Base-by-base conservation (phyloP, 2,113 vertebrate genomes). In the Phaethornis superciliosus region DNA sequence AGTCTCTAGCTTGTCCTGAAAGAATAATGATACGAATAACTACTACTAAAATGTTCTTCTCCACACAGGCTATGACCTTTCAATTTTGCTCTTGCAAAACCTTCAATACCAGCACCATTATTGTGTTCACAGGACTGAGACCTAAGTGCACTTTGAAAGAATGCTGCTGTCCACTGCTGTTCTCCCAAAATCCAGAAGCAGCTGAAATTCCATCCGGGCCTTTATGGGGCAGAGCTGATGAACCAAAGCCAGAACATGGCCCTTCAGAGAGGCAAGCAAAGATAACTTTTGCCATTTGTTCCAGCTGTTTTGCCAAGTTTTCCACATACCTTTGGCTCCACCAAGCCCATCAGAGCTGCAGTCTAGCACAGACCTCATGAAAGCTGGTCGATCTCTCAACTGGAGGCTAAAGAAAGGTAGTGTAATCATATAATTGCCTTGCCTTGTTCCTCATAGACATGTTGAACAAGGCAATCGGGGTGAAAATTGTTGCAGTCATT, bases 201-300 rank as follows among this genome's bases (percentile, higher is more conserved):
- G 82, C 54, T 91, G 88, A 91, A 96, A 96, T 88, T 97, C 68
- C 88, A 94, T 56, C 15, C 3, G 0, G 81, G 88, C 22, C 71
- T 67, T 91, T 70, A 75, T 21, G 52, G 17, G n/a, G 47, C 60
- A 91, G 72, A 85, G 56, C 28, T 83, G 68, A 83, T 1, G 3
- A 94, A 78, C 30, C 13, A n/a, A 64, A 90, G 76, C 44, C 68
- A 90, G 85, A 89, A 90, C 32, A 56, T 8, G 7, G 15, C 88
- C 60, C 40, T 56, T 86, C 1, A 1, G 40, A 63, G 24, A 44
- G 22, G n/a, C 6, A 9, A 84, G 67, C 52, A 88, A 85, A 88
- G 79, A 75, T 49, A 83, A 78, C 44, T 88, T 89, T 28, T 81
- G 60, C 76, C 79, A 58, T 90, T 88, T 94, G 32, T 91, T 91